phyloP scores from a whole-genome alignment of 1,140 invertebrate species.

The Drosophila pseudoananassae region DNA sequence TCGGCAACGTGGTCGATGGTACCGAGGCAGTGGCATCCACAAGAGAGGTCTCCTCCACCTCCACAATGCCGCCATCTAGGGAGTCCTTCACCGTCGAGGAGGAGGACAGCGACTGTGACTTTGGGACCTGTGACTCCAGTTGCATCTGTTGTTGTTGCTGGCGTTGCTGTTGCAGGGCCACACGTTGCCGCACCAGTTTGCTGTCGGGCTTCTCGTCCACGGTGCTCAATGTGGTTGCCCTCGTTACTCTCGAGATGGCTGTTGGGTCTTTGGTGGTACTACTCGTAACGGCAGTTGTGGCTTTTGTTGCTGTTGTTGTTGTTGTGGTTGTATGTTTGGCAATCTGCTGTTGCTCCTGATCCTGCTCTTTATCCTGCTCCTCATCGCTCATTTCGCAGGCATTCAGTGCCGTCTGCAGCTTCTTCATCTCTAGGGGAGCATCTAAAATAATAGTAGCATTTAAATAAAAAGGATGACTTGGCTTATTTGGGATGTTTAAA shows the following conservation, averaged over 20 bases:
- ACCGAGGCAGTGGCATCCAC: constrained; percentile 48
- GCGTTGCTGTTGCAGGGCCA: constrained; percentile 69
- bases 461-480: background rate
- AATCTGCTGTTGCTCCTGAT: constrained; percentile 31
- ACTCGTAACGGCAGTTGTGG: constrained; percentile 78
- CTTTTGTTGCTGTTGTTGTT: constrained; percentile 32
- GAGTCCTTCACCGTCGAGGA: constrained; percentile 67
- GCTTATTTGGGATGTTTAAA: background rate
- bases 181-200: constrained; percentile 73
- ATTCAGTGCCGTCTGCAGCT: constrained; percentile 75
- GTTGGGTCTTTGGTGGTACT: constrained; percentile 71
- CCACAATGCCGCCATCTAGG: constrained; percentile 50
- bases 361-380: constrained; percentile 45
- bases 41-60: constrained; percentile 62
- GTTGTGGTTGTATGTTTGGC: constrained; percentile 59
- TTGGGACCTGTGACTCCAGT: constrained; percentile 20
- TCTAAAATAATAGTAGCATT: constrained; percentile 20
- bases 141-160: constrained; percentile 44
- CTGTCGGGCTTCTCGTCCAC: constrained; percentile 63
- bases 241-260: constrained; percentile 36
- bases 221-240: constrained; percentile 48
- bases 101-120: constrained; percentile 72
- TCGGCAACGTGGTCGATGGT: constrained; percentile 35
- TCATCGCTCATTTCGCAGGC: constrained; percentile 77
- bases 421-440: constrained; percentile 78